Evolutionary conservation across 2,888 invertebrate genomes (phyloP), one percentile per base, ranked within the genome.

Genomic region (Didymodactylos carnosus): DNA sequence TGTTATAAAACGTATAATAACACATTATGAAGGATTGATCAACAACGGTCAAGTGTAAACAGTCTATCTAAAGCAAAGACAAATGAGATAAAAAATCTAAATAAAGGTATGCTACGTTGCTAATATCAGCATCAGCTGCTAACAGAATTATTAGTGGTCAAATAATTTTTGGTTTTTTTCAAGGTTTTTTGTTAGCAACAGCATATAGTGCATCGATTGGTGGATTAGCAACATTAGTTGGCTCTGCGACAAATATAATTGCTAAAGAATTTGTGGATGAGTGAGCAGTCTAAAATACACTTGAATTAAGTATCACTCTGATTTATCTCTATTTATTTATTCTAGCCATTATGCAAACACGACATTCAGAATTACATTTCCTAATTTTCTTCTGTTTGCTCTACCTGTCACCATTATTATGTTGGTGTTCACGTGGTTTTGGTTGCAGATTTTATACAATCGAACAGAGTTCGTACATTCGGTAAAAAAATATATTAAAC

Each of bases 331-430:
- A 19, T 14, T 19, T 62, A 3, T 7, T 35, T 35, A 19, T 3
- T 35, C 35, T 62, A 62, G 62, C 0, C 7, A 2, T 6, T 62
- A 71, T 19, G 53, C 40, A 29, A 40, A 39, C 29, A 43, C 73
- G 2, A n/a, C 27, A 7, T 25, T 70, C 35, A 16, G 43, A 10
- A 8, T 79, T n/a, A 77, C 76, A 70, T 79, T 78, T 76, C 77
- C 76, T 29, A 76, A 77, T 78, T 92, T 92, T 88, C 90, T 92
- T 89, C 87, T 89, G 78, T 90, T 91, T 83, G 89, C 90, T 78
- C 88, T 90, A 0, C 92, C 92, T 0, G 87, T 89, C 1, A 91
- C 91, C 90, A 80, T 92, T 75, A 78, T 91, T 2, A 90, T 90
- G 84, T 89, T 90, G 79, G 80, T 89, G 39, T 83, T 90, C 0